phyloP scores from a whole-genome alignment of 1,140 invertebrate species.

The Aphelenchoides avenae region DNA sequence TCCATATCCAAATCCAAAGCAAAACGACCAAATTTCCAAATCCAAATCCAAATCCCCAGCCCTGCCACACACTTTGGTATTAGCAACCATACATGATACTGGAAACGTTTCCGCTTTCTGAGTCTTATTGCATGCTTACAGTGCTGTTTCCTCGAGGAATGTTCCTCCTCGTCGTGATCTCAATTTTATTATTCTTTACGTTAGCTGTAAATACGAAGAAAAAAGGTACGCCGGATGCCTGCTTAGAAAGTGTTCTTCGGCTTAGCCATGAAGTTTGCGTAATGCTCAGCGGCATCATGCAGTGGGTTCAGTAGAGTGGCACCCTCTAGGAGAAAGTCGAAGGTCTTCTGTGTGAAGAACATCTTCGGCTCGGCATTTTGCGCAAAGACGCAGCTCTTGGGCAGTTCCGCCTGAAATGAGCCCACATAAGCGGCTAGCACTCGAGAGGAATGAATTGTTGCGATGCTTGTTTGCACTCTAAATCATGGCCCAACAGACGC shows the following conservation, averaged over 20 bases:
- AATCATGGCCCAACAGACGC: neutral
- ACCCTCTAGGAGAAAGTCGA: conserved; percentile 49
- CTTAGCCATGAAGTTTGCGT: conserved; percentile 48
- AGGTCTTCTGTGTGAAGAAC: conserved; percentile 51
- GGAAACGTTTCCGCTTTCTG: no score
- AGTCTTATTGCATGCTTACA: no score
- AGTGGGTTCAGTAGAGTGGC: conserved; percentile 52
- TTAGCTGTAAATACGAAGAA: no score
- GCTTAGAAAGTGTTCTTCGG: conserved; percentile 53
- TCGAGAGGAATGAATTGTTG: conserved; percentile 24
- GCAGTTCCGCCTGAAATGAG: conserved; percentile 51
- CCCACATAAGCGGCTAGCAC: conserved; percentile 19
- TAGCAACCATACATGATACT: no score
- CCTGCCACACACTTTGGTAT: no score
- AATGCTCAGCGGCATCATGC: conserved; percentile 41
- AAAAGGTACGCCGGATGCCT: no score
- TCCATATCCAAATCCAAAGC: no score
- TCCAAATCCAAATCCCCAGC: no score
- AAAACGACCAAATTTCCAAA: no score
- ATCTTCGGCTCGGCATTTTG: conserved; percentile 46
- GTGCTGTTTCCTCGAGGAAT: no score
- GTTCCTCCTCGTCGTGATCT: no score
- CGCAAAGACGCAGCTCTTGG: conserved; percentile 40
- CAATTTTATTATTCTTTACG: no score
- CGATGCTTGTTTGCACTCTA: neutral